Base-by-base conservation (phyloP, 2,888 invertebrate genomes). In the Blera fallax region DNA sequence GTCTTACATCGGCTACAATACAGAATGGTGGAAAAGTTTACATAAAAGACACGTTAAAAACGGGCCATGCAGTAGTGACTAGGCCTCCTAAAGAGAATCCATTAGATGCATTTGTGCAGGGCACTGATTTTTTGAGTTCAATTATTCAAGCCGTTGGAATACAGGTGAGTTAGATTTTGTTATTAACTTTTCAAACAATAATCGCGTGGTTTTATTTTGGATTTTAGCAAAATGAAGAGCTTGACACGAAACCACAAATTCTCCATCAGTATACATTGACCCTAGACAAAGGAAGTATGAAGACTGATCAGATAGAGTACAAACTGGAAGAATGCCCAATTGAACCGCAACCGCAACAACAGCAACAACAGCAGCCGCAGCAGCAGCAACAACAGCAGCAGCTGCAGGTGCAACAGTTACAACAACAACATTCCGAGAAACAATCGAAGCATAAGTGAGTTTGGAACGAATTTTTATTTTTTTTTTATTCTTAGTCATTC, bases 11-110 rank as follows among this genome's bases (percentile, higher is more conserved):
- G 0, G 94, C 94, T 27, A 94, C 95, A 73, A 93, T 94, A 88
- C 93, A 94, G 79, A 94, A 93, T 87, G 94, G 94, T 37, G 95
- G 94, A 67, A 95, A 94, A 91, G 93, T 94, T n/a, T 94, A 94
- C 87, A 94, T 94, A n/a, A 94, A 94, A 89, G 94, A 94, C 89
- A 93, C 92, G 3, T 87, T 89, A 43, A 70, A 87, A 76, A 62
- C 69, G 48, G 37, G 79, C 7, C 67, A 87, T 60, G 58, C 48
- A 56, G 6, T 65, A 10, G 79, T 84, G 1, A 78, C 87, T 7
- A 82, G 72, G 18, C 48, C 78, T 1, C 1, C 64, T 1, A 87
- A 85, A 58, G 77, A 87, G 21, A 77, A 45, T 32, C 62, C 85
- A 7, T 52, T 87, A 50, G 80, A 83, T 27, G 65, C 82, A 34